phyloP scores from a whole-genome alignment of 1,140 invertebrate species.

The Eurosta solidaginis region DNA sequence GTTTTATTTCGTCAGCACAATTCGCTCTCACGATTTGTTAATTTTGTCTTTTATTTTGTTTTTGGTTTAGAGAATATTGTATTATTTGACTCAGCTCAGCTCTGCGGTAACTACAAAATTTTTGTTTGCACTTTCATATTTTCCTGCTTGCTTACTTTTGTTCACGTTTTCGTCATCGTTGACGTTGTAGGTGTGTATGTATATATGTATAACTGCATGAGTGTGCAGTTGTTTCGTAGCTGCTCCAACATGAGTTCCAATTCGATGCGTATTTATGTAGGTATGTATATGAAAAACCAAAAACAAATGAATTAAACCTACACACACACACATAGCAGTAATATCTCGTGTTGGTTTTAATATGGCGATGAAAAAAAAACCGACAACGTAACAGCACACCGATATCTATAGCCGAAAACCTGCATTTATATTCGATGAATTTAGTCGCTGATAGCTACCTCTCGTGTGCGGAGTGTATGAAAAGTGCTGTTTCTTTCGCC shows the following conservation, averaged over 20 bases:
- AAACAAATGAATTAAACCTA: too few relatives aligned
- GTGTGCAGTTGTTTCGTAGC: background rate
- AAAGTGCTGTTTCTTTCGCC: constrained; percentile 42
- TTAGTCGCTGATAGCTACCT: constrained; percentile 54
- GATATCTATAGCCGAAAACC: constrained; percentile 27
- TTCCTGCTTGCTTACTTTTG: background rate
- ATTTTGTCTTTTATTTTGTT: too few relatives aligned
- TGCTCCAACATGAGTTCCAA: background rate
- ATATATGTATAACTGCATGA: too few relatives aligned
- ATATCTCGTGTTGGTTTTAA: too few relatives aligned
- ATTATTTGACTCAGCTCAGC: background rate
- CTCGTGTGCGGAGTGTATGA: constrained; percentile 56
- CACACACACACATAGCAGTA: too few relatives aligned
- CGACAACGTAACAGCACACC: constrained; percentile 16
- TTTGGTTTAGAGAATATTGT: too few relatives aligned
- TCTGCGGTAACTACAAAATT: background rate
- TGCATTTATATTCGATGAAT: constrained; percentile 31
- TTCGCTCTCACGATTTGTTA: too few relatives aligned
- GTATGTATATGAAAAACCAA: too few relatives aligned
- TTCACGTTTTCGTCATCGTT: background rate
- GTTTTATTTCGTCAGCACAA: background rate
- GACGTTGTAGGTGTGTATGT: background rate
- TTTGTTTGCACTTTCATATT: background rate
- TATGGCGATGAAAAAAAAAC: too few relatives aligned
- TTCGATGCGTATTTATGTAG: too few relatives aligned